Evolutionary conservation across 2,888 invertebrate species (phyloP).

Genomic region (Heteromurus nitidus): DNA sequence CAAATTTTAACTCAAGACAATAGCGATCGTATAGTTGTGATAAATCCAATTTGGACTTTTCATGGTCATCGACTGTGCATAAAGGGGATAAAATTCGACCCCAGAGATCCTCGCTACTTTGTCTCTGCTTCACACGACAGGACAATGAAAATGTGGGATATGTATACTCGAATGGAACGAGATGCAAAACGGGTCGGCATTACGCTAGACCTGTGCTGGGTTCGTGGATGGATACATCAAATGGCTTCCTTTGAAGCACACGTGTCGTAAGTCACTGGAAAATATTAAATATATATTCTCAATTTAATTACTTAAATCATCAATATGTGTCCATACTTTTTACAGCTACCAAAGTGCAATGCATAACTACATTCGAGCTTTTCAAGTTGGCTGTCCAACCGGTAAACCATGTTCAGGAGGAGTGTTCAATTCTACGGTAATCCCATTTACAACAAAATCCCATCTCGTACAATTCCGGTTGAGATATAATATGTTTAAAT

Average conservation of each 20-base stretch:
- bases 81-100: conserved; percentile 62
- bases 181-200: conserved; percentile 69
- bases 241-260: conserved; percentile 57
- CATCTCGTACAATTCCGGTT: no score
- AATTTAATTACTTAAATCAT: no score
- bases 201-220: conserved; percentile 70
- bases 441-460: no score
- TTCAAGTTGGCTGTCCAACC: conserved; percentile 66
- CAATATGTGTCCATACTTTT: no score
- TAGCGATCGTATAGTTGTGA: conserved; percentile 13
- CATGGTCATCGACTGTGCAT: conserved; percentile 62
- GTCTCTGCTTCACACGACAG: conserved; percentile 68
- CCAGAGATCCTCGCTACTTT: conserved; percentile 65
- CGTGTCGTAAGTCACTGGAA: conserved; percentile 52
- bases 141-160: conserved; percentile 68
- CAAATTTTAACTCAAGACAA: conserved; percentile 17
- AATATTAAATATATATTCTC: not conserved
- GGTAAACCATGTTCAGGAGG: conserved; percentile 61
- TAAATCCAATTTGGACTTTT: conserved; percentile 70
- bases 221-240: conserved; percentile 71
- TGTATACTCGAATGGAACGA: conserved; percentile 60
- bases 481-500: no score
- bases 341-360: conserved; percentile 54
- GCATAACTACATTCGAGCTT: conserved; percentile 66
- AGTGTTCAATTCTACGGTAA: conserved; percentile 65